Base-by-base conservation (phyloP, 1,140 invertebrate species). In the Kradibia gibbosae region DNA sequence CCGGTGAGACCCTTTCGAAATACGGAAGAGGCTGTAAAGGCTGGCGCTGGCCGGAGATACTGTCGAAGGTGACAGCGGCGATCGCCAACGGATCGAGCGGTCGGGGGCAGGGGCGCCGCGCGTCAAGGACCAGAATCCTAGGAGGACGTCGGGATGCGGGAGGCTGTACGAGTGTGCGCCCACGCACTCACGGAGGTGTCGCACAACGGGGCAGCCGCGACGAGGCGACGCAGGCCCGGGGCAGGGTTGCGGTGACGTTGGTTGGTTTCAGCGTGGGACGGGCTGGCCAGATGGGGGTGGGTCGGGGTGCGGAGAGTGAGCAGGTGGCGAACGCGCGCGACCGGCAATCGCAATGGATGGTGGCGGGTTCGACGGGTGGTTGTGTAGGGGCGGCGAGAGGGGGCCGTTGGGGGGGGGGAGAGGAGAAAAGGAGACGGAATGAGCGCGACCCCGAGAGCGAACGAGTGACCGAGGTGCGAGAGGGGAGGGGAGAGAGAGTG, bases 381-480 rank as follows among this genome's bases (percentile, higher is more conserved):
- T 5, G 65, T 4, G 22, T 8, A 2, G 20, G 42, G 39, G 70
- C 8, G 10, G 42, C 10, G 42, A n/a, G 17, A 50, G 45, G n/a
- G 8, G 70, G n/a, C 8, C n/a, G 36, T 8, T 13, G 65, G 65
- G 53, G 1, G 53, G 34, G 42, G 1, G 28, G 31, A 15, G 28
- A 3, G 3, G 60, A 57, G 22, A 31, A 5, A 1, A 55, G 5
- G 48, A 4, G 48, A 31, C 31, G 17, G 48, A n/a, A 22, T 36
- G 11, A 57, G 57, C 5, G 57, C 70, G 42, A n/a, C 36, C 55
- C 39, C 67, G 67, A 5, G 75, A 65, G 55, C 70, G 77, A 71
- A 78, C 39, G 62, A 57, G 57, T 48, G 78, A 50, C n/a, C 10
- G 13, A 31, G 42, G 39, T 53, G 55, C 45, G 72, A 55, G 72